Percentiles rank a stretch among this genome's conserved stretches.
Conservation (phyloP, 2,113 vertebrate genomes). For the Rhizomys pruinosus region DNA sequence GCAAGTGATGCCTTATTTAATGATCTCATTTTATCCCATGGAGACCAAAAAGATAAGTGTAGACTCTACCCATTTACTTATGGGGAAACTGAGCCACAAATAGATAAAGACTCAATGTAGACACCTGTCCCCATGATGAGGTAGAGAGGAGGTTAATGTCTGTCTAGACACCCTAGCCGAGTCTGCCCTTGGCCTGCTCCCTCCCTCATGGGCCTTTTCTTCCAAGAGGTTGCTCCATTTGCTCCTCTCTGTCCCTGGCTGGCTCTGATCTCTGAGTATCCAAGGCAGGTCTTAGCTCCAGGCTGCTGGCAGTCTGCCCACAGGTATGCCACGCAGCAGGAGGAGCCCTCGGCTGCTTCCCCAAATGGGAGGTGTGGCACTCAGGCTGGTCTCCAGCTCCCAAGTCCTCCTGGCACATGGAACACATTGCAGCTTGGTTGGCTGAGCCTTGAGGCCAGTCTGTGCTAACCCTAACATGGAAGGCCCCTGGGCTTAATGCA, state of each 20-base stretch:
- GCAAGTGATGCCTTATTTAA: fast-evolving
- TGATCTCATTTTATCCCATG: neutral
- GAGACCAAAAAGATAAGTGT: neutral
- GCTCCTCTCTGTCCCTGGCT: neutral
- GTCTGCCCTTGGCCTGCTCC: neutral
- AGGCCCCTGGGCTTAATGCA: neutral
- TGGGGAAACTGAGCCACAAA: neutral
- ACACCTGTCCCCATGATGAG: neutral
- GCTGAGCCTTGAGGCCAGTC: neutral
- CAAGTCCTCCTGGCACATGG: neutral
- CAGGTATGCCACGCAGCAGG: neutral
- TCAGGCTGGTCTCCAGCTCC: neutral
- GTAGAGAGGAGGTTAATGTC: constrained; percentile 23
- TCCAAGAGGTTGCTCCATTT: neutral
- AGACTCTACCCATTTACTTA: neutral
- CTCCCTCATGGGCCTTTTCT: neutral
- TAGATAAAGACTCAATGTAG: neutral
- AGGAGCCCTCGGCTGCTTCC: neutral
- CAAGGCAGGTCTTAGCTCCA: neutral
- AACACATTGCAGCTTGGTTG: neutral
- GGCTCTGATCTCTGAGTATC: neutral
- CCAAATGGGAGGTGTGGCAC: neutral
- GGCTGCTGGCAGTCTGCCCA: neutral
- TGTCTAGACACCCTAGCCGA: constrained; percentile 66
- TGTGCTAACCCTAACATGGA: neutral